A percentile compares a stretch with the other conserved stretches of the same genome.
Conservation (phyloP, 2,113 vertebrate species). For the Microtus pennsylvanicus region DNA sequence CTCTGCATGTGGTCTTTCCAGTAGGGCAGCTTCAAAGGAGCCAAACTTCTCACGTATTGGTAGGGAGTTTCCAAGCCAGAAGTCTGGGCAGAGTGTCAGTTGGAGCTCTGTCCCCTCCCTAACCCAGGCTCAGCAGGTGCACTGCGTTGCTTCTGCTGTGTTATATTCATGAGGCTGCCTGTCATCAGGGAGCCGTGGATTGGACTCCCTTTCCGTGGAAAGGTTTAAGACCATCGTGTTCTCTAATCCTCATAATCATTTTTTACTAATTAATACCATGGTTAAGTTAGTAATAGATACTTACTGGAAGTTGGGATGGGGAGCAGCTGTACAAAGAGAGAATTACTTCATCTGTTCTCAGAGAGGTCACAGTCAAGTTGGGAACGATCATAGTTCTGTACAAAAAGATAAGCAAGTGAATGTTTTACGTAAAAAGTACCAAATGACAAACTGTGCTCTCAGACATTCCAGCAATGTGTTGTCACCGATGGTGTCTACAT, state of each 20-base stretch:
- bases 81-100: background rate
- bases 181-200: background rate
- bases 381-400: background rate
- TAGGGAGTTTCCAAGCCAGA: background rate
- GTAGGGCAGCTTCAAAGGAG: background rate
- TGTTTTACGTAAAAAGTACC: background rate
- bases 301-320: background rate
- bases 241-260: background rate
- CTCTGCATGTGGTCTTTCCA: background rate
- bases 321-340: background rate
- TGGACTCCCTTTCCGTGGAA: background rate
- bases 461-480: background rate
- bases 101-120: background rate
- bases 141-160: fast-evolving
- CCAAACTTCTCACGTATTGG: background rate
- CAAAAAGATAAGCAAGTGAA: background rate
- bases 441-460: background rate
- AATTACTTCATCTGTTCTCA: background rate
- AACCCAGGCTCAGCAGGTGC: no score
- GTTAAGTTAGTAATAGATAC: background rate
- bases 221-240: background rate
- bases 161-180: background rate
- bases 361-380: background rate
- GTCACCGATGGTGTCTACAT: background rate
- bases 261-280: background rate